Percentiles rank a stretch among this genome's conserved stretches.
These are phyloP conservation scores for Adela reaumurella DNA, from an alignment of 2,888 invertebrate species.

Conservation along the genomic window DNA sequence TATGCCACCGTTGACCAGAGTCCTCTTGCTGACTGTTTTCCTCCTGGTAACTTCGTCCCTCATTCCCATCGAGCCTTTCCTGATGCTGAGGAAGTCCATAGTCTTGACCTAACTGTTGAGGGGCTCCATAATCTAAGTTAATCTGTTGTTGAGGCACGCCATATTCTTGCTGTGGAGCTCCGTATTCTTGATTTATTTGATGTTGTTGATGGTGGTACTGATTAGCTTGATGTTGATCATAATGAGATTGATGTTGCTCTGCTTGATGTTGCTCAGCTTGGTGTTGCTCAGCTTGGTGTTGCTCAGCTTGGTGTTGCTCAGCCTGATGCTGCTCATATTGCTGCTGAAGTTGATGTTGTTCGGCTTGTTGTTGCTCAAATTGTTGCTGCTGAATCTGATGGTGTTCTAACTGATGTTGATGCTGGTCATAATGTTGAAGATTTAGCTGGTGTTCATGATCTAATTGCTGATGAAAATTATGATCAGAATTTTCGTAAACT, in stretches of 20 bases:
- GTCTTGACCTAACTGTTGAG: constrained; percentile 18
- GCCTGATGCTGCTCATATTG: constrained; percentile 21
- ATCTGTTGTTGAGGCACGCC: constrained; percentile 16
- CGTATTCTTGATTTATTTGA: constrained; percentile 11
- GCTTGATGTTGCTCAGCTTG: constrained; percentile 10
- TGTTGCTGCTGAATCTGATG: neutral
- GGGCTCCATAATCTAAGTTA: constrained; percentile 17
- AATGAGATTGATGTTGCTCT: constrained; percentile 15
- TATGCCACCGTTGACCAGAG: constrained; percentile 27
- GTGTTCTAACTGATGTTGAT: neutral
- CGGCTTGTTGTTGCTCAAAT: constrained; percentile 29
- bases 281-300: constrained; percentile 1
- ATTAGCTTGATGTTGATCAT: neutral
- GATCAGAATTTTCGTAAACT: constrained; percentile 34
- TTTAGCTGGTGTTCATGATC: constrained; percentile 1
- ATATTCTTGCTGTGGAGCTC: constrained; percentile 2
- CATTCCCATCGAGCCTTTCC: constrained; percentile 2
- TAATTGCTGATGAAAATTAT: constrained; percentile 24
- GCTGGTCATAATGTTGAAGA: neutral
- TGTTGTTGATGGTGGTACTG: constrained; percentile 6
- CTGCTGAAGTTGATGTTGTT: constrained; percentile 40
- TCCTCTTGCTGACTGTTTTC: constrained; percentile 12
- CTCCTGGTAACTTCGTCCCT: constrained; percentile 12
- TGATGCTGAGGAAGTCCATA: constrained; percentile 13
- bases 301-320: neutral